Evolutionary conservation across 1,140 invertebrate genomes (phyloP).

Genomic region (Pentalonia nigronervosa): DNA sequence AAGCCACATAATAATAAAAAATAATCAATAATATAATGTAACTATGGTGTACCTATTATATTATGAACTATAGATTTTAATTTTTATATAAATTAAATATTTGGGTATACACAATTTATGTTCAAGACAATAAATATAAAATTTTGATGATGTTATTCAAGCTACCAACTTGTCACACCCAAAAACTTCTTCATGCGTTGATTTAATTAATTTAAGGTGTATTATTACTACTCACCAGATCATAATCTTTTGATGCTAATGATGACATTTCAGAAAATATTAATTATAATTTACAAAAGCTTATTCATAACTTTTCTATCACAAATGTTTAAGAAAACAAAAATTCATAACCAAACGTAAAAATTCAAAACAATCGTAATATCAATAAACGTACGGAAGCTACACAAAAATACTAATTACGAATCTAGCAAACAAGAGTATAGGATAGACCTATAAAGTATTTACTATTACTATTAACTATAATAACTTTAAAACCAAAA

Average conservation of each 20-base stretch:
- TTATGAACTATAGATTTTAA: not conserved
- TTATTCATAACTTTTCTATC: not conserved
- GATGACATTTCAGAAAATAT: slow-evolving; percentile 13
- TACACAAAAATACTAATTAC: not conserved
- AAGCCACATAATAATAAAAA: slow-evolving; percentile 6
- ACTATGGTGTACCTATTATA: not conserved
- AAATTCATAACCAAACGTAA: not conserved
- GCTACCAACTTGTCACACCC: not conserved
- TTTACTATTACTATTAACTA: too few relatives aligned
- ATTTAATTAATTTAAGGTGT: not conserved
- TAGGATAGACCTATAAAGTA: too few relatives aligned
- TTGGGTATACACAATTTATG: not conserved
- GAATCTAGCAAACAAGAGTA: not conserved
- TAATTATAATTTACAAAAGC: not conserved
- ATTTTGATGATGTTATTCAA: not conserved
- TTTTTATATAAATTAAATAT: not conserved
- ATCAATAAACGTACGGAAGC: not conserved
- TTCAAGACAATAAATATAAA: not conserved
- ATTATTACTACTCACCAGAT: slow-evolving; percentile 42
- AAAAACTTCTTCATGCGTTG: slow-evolving; percentile 14
- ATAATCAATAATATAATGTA: not conserved
- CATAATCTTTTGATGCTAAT: slow-evolving; percentile 40
- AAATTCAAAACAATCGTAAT: not conserved
- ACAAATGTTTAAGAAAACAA: not conserved
- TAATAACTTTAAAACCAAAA: not conserved